Conservation (phyloP, 92 coral and sea anemone genomes). For the Epizoanthus rinbou region DNA sequence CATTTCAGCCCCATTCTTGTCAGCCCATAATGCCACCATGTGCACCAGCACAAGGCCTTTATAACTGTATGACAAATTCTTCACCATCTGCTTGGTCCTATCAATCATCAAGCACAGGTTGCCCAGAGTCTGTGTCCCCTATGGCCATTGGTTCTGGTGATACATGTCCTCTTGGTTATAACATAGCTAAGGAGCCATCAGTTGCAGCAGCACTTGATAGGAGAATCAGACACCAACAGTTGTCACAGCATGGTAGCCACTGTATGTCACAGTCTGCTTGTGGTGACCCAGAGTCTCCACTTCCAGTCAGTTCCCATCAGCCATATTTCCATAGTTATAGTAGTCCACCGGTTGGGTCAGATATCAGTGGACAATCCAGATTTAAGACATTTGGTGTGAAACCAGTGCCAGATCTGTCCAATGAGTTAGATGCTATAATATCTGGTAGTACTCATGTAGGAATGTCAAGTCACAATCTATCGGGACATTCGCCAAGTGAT, state of each 20-base stretch:
- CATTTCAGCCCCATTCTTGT: background rate
- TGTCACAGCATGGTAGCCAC: background rate
- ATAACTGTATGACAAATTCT: background rate
- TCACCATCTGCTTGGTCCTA: constrained; percentile 13
- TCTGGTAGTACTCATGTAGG: background rate
- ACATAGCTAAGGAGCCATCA: constrained; percentile 32
- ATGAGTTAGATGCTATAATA: constrained; percentile 12
- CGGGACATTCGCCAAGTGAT: background rate
- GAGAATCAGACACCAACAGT: constrained; percentile 1
- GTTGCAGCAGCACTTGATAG: constrained; percentile 34
- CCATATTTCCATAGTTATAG: background rate
- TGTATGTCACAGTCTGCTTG: no score
- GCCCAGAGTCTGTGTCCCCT: background rate
- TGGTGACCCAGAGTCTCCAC: background rate
- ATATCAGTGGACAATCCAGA: background rate
- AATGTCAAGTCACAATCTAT: background rate
- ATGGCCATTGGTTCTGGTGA: background rate
- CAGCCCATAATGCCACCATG: background rate
- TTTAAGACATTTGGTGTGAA: background rate
- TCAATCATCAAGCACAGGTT: background rate
- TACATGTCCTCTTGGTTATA: background rate
- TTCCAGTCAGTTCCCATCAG: background rate
- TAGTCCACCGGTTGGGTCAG: background rate
- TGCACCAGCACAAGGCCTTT: background rate
- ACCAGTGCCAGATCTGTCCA: constrained; percentile 29